These are phyloP conservation scores for Pelodiscus sinensis DNA, from an alignment of 2,113 vertebrate genomes.

Conservation along the genomic window DNA sequence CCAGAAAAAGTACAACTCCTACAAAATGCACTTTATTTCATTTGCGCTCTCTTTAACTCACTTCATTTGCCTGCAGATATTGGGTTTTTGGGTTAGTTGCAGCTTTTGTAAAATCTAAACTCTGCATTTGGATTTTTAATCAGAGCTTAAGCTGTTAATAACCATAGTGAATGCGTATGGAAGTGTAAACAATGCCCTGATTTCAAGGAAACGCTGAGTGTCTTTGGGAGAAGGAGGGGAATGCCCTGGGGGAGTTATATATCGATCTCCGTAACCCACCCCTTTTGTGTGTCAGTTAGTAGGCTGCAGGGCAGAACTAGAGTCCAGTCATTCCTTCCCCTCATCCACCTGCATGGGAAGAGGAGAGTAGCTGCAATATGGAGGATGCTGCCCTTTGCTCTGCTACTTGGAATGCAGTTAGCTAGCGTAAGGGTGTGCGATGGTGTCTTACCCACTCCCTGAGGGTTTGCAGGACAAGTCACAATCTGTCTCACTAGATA, in stretches of 20 bases:
- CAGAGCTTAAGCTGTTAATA: neutral
- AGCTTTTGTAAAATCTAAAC: neutral
- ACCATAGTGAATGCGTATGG: rapidly evolving
- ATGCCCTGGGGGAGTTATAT: rapidly evolving
- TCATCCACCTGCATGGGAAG: neutral
- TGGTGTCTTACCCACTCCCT: neutral
- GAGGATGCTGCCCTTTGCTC: neutral
- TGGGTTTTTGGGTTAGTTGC: neutral
- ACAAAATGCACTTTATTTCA: rapidly evolving
- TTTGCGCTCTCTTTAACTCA: neutral
- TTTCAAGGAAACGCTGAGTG: rapidly evolving
- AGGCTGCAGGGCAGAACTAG: neutral
- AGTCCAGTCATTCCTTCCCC: neutral
- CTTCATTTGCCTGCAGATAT: neutral
- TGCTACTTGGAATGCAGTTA: neutral
- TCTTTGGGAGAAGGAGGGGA: rapidly evolving
- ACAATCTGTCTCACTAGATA: neutral
- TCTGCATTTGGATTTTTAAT: neutral
- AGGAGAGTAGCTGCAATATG: neutral
- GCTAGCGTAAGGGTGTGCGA: neutral
- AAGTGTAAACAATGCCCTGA: rapidly evolving
- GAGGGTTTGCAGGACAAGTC: neutral
- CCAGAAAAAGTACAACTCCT: neutral
- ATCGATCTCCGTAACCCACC: no score
- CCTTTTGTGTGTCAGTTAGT: neutral